Evolutionary conservation across 2,797 vertebrate species (phyloP).

Genomic region (Onychomys leucogaster): DNA sequence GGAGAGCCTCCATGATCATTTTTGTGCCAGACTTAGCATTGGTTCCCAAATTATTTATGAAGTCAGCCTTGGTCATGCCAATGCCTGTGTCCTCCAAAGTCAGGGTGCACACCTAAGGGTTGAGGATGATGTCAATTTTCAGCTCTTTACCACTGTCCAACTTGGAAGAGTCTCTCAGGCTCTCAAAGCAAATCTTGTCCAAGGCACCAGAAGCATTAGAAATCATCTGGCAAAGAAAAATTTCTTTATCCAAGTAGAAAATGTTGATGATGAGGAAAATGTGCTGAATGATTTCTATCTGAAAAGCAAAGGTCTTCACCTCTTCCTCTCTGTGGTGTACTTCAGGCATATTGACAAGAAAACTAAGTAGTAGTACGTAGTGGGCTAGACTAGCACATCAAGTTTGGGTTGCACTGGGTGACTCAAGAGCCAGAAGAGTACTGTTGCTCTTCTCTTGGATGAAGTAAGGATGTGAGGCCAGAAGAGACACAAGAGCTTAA

Average conservation of each 20-base stretch:
- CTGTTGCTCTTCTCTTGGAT: background rate
- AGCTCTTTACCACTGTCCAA: constrained; percentile 95
- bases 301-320: constrained; percentile 97
- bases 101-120: constrained; percentile 91
- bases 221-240: constrained; percentile 95
- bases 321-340: constrained; percentile 94
- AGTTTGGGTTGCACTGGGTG: background rate
- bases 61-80: too few species aligned
- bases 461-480: background rate
- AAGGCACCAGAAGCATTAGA: constrained; percentile 95
- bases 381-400: background rate
- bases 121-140: constrained; percentile 95
- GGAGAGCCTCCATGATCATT: background rate
- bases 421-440: background rate
- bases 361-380: background rate
- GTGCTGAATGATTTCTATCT: constrained; percentile 98
- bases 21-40: background rate
- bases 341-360: constrained; percentile 93
- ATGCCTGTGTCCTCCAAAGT: constrained; percentile 94
- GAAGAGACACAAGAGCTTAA: constrained; percentile 8
- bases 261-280: constrained; percentile 98
- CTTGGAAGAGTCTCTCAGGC: constrained; percentile 81
- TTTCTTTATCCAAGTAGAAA: constrained; percentile 97
- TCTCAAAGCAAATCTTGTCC: constrained; percentile 96
- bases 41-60: background rate